These are phyloP conservation scores for Cyclophora punctaria DNA, from an alignment of 2,888 invertebrate species.

Conservation along the genomic window DNA sequence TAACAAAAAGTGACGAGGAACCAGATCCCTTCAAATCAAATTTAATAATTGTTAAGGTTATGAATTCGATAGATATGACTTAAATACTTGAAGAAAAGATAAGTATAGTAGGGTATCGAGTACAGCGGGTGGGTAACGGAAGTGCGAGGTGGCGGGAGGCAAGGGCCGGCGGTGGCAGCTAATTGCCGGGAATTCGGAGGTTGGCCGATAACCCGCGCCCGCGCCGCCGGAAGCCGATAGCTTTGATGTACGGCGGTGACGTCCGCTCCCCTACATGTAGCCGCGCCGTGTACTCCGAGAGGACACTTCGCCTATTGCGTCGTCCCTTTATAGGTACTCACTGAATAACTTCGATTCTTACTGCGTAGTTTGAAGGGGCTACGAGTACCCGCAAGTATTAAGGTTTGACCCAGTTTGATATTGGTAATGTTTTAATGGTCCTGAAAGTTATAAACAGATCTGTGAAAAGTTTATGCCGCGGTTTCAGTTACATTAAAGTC, in stretches of 20 bases:
- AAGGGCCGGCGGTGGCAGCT: slow-evolving; percentile 45
- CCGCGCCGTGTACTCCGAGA: slow-evolving; percentile 9
- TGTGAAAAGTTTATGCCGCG: too few relatives aligned
- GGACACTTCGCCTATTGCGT: slow-evolving; percentile 15
- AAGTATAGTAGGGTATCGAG: not conserved
- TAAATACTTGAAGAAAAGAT: not conserved
- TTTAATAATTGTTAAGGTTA: too few relatives aligned
- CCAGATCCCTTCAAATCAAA: too few relatives aligned
- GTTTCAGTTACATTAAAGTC: too few relatives aligned
- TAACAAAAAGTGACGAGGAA: too few relatives aligned
- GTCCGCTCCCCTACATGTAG: slow-evolving; percentile 27
- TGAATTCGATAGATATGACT: too few relatives aligned
- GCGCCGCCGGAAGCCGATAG: slow-evolving; percentile 70
- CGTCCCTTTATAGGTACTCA: slow-evolving; percentile 7
- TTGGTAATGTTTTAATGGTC: too few relatives aligned
- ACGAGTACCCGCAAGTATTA: too few relatives aligned
- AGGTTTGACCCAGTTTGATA: too few relatives aligned
- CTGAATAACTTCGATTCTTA: too few relatives aligned
- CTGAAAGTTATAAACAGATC: too few relatives aligned
- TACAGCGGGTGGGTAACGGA: slow-evolving; percentile 16
- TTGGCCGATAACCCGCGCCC: slow-evolving; percentile 66
- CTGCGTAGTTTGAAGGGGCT: too few relatives aligned
- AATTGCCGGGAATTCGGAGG: slow-evolving; percentile 70
- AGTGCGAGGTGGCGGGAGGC: slow-evolving; percentile 40
- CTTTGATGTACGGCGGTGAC: slow-evolving; percentile 61